Percentiles rank a stretch among this genome's conserved stretches.
phyloP scores from a whole-genome alignment of 2,113 vertebrate genomes.

The Colinus virginianus region DNA sequence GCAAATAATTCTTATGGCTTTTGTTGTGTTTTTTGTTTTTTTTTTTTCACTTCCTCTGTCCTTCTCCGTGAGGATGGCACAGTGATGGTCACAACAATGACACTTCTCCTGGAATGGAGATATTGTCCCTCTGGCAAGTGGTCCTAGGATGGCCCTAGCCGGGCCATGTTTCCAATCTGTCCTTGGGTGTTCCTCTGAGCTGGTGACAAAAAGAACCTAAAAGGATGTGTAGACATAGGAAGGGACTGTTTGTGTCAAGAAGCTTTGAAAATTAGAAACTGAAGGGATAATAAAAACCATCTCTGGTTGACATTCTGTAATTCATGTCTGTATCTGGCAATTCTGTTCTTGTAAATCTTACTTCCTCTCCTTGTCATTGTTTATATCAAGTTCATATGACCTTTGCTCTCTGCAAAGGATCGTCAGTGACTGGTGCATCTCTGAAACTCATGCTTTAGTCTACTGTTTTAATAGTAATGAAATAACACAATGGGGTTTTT shows the following conservation, averaged over 20 bases:
- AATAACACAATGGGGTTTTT: neutral
- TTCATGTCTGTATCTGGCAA: neutral
- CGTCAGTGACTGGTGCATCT: constrained; percentile 27
- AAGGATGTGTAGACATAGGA: constrained; percentile 7
- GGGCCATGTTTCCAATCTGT: neutral
- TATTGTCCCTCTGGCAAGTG: neutral
- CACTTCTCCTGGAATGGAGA: neutral
- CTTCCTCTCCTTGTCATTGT: neutral
- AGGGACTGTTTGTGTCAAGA: neutral
- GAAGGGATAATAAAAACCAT: neutral
- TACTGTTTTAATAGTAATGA: neutral
- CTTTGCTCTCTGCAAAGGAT: constrained; percentile 37
- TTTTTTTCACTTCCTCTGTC: neutral
- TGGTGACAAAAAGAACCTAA: neutral
- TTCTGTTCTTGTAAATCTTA: constrained; percentile 9
- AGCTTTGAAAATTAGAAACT: constrained; percentile 15
- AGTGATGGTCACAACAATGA: rapidly evolving
- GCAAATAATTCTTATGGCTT: neutral
- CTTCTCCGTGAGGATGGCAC: neutral
- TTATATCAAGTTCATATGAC: neutral
- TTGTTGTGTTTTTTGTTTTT: neutral
- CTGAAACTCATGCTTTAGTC: constrained; percentile 29
- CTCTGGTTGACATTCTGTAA: neutral
- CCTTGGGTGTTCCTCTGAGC: neutral
- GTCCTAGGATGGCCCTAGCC: neutral